Base-by-base conservation (phyloP, 2,888 invertebrate species). In the Acanthosepion esculentum region DNA sequence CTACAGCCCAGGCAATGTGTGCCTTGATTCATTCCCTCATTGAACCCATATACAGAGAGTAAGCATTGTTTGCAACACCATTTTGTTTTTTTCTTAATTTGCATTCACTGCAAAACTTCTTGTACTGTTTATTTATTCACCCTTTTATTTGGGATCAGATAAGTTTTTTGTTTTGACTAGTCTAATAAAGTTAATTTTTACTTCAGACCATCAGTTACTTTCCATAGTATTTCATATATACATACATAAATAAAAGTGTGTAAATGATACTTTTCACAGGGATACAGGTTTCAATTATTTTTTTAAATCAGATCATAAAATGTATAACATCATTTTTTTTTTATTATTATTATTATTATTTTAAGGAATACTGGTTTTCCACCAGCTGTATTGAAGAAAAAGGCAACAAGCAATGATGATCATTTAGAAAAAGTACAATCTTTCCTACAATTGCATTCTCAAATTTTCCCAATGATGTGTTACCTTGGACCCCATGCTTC, bases 401-500 rank as follows among this genome's bases (percentile, higher is more conserved):
- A 93, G 94, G 95, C 96, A 94, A 94, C 95, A n/a, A 91, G 91
- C 15, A 95, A 95, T 55, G 95, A 95, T 41, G 95, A 95, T 94
- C 29, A 48, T 29, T 94, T 94, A 48, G 94, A 98, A 95, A 98
- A 98, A 95, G 98, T 98, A n/a, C 98, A 98, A 94, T 98, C 98
- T 7, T 98, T 98, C 96, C 98, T 98, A 64, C 98, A 99, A 94
- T 98, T 99, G 95, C 98, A 98, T 94, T 98, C 98, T 50, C 98
- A 98, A 78, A 98, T 99, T 20, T 98, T 99, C 97, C 99, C 99
- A 6, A 99, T 99, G 98, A 98, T 99, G 41, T 98, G 98, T 95
- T 98, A 98, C 26, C 98, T 99, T 94, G 99, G 99, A 4, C 98
- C 99, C 0, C 98, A 99, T 94, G 98, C 99, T 94, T 98, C 99